Conservation (phyloP, 64 coral and sea anemone species). For the Porites australiensis region DNA sequence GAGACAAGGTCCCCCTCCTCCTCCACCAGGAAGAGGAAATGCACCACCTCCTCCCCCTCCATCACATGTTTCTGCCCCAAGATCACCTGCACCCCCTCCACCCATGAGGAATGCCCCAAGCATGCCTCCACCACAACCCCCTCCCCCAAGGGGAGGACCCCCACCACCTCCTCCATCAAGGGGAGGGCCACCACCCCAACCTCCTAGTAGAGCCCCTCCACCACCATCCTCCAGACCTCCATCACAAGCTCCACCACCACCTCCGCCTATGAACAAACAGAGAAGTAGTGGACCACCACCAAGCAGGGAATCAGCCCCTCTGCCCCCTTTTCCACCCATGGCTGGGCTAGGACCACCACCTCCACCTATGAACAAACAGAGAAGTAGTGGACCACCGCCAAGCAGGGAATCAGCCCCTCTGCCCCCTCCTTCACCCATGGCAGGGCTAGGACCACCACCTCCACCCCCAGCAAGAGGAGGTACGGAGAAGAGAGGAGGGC, state of each 20-base stretch:
- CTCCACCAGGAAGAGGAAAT: constrained; percentile 40
- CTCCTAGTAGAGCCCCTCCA: constrained; percentile 57
- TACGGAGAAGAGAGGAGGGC: constrained; percentile 16
- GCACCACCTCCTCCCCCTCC: constrained; percentile 7
- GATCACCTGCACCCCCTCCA: constrained; percentile 54
- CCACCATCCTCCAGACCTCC: constrained; percentile 17
- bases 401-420: constrained; percentile 24
- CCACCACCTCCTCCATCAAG: constrained; percentile 83
- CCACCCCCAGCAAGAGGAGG: constrained; percentile 40
- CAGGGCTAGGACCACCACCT: constrained; percentile 25
- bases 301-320: constrained; percentile 23
- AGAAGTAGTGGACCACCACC: constrained; percentile 31
- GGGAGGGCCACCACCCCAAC: constrained; percentile 66
- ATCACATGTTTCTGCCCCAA: constrained; percentile 10
- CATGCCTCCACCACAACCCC: constrained; percentile 56
- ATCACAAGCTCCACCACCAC: constrained; percentile 60
- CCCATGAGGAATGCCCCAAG: constrained; percentile 51
- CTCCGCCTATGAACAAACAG: constrained; percentile 25
- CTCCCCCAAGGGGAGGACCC: constrained; percentile 25
- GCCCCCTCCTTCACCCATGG: constrained; percentile 35
- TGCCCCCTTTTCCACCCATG: constrained; percentile 29
- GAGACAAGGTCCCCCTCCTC: constrained; percentile 37
- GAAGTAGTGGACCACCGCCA: constrained; percentile 32
- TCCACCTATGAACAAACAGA: constrained; percentile 12
- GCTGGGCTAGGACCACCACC: constrained; percentile 31